Evolutionary conservation across 2,888 invertebrate species (phyloP).

Genomic region (Hyposoter didymator): DNA sequence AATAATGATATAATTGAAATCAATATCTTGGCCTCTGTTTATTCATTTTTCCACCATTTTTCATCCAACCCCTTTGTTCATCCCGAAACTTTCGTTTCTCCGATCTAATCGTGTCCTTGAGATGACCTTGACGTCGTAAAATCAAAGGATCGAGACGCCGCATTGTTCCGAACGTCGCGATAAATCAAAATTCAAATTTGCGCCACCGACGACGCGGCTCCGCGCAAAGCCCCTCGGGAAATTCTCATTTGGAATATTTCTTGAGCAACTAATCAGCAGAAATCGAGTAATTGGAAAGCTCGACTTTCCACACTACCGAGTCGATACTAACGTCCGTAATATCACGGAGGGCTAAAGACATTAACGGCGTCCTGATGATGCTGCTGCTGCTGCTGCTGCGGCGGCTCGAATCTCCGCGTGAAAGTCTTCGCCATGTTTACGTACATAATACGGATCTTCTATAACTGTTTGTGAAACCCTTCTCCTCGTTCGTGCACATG

Average conservation of each 20-base stretch:
- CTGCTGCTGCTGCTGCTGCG: too few species aligned
- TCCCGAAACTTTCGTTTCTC: not conserved
- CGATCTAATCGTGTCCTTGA: not conserved
- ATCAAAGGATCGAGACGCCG: not conserved
- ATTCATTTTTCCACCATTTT: conserved; percentile 42
- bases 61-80: not conserved
- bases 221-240: too few species aligned
- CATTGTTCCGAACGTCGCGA: not conserved
- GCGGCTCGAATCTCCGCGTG: conserved; percentile 49
- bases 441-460: conserved; percentile 10
- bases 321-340: not conserved
- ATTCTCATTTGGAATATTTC: not conserved
- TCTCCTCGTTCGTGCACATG: conserved; percentile 31
- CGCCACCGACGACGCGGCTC: not conserved
- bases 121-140: not conserved
- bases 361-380: conserved; percentile 22
- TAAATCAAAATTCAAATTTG: not conserved
- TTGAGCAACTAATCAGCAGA: not conserved
- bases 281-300: not conserved
- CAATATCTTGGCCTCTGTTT: conserved; percentile 44
- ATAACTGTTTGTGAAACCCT: conserved; percentile 30
- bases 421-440: conserved; percentile 38
- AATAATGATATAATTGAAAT: conserved; percentile 82
- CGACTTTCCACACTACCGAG: not conserved
- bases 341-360: conserved; percentile 9